Percentiles rank a stretch among this genome's conserved stretches.
These are phyloP conservation scores for Axis porcinus DNA, from an alignment of 2,113 vertebrate genomes.

Conservation along the genomic window DNA sequence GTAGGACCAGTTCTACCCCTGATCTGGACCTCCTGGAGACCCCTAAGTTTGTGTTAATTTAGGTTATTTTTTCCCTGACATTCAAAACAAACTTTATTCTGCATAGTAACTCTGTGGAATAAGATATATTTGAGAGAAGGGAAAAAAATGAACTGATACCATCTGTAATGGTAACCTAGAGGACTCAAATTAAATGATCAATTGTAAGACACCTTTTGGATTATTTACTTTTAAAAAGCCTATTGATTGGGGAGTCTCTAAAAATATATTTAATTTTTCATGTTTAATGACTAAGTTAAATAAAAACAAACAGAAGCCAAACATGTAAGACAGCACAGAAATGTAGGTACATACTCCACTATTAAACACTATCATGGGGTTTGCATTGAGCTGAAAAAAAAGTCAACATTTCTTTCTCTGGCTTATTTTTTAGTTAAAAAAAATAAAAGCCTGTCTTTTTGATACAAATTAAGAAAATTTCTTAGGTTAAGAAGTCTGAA, in stretches of 20 bases:
- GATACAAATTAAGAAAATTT: conserved; percentile 32
- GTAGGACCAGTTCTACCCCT: background rate
- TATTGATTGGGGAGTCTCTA: background rate
- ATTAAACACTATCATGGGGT: background rate
- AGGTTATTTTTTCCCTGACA: background rate
- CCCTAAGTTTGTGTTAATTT: background rate
- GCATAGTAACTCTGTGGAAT: background rate
- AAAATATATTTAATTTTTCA: background rate
- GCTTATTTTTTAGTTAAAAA: background rate
- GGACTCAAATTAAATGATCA: background rate
- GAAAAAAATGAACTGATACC: background rate
- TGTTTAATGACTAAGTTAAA: conserved; percentile 4
- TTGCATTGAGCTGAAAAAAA: background rate
- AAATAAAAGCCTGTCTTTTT: conserved; percentile 22
- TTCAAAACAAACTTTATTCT: conserved; percentile 64
- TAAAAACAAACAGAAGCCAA: background rate
- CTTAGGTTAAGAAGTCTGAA: conserved; percentile 17
- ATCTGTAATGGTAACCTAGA: background rate
- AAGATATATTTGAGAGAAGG: conserved; percentile 20
- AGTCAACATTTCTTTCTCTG: conserved; percentile 15
- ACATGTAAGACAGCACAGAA: background rate
- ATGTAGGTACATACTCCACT: background rate
- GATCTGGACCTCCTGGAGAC: background rate
- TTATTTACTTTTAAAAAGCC: background rate
- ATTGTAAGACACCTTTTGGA: background rate